Conservation (phyloP, 2,888 invertebrate species). For the Hirtodrosophila trivittata region DNA sequence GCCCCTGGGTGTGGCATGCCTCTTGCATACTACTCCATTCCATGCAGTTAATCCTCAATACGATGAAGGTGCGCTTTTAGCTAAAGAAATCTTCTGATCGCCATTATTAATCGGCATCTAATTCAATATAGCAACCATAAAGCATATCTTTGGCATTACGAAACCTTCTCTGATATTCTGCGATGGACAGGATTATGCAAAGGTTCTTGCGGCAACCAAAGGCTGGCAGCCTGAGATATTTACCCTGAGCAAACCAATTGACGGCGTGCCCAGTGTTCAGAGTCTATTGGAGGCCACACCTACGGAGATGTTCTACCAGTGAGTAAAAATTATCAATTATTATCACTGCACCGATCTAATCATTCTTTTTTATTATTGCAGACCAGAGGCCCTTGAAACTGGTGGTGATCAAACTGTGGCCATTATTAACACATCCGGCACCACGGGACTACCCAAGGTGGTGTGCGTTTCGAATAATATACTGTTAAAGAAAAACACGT, state of each 20-base stretch:
- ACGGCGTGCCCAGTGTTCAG: conserved; percentile 46
- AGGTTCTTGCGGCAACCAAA: conserved; percentile 43
- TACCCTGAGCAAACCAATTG: conserved; percentile 51
- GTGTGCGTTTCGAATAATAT: conserved; percentile 57
- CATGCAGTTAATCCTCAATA: conserved; percentile 64
- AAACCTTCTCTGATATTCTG: conserved; percentile 60
- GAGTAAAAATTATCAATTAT: conserved; percentile 5
- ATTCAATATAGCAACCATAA: conserved; percentile 37
- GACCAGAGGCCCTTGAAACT: conserved; percentile 44
- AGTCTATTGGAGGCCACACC: conserved; percentile 40
- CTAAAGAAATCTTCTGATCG: neutral
- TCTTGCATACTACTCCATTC: conserved; percentile 61
- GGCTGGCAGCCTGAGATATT: conserved; percentile 49
- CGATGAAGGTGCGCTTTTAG: conserved; percentile 52
- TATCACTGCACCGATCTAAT: too few species aligned
- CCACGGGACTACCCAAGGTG: conserved; percentile 71
- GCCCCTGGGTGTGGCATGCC: conserved; percentile 59
- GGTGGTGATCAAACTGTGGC: conserved; percentile 59
- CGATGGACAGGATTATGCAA: conserved; percentile 53
- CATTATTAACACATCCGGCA: conserved; percentile 74
- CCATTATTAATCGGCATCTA: neutral
- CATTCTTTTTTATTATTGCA: neutral
- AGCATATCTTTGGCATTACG: conserved; percentile 47
- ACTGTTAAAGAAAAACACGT: conserved; percentile 52
- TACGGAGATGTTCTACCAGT: conserved; percentile 55